Evolutionary conservation across 2,888 invertebrate species (phyloP).

Genomic region (Acrobeloides nanus): DNA sequence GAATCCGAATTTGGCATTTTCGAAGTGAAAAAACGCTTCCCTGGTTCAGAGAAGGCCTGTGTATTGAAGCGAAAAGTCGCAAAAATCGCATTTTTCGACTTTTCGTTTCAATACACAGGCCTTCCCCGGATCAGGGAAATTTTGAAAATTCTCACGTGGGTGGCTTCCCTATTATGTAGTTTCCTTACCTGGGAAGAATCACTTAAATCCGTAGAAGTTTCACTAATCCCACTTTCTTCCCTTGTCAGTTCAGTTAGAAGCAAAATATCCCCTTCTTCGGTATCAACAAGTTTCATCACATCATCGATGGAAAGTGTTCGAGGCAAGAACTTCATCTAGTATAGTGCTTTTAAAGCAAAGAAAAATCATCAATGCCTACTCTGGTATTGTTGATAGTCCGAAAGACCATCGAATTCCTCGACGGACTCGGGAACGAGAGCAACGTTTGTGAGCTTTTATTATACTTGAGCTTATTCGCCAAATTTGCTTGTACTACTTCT

Average conservation of each 20-base stretch:
- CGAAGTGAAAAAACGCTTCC: no score
- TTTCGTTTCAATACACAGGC: no score
- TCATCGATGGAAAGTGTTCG: constrained; percentile 44
- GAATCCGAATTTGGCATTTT: no score
- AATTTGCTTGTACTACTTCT: constrained; percentile 24
- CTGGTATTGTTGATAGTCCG: constrained; percentile 19
- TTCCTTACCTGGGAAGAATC: not conserved
- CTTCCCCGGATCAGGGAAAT: no score
- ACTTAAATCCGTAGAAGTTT: no score
- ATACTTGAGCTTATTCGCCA: constrained; percentile 19
- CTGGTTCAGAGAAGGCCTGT: no score
- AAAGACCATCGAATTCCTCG: constrained; percentile 20
- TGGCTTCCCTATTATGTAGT: not conserved
- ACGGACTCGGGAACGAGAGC: constrained; percentile 42
- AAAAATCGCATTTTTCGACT: no score
- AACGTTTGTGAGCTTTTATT: constrained; percentile 39
- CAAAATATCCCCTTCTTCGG: constrained; percentile 33
- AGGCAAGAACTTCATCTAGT: constrained; percentile 26
- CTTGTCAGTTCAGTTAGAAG: constrained; percentile 30
- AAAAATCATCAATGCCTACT: constrained; percentile 8
- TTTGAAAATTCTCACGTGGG: no score
- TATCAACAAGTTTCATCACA: constrained; percentile 43
- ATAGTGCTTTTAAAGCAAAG: constrained; percentile 7
- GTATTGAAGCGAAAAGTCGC: no score
- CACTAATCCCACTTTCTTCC: constrained; percentile 23